phyloP scores from a whole-genome alignment of 1,140 invertebrate genomes.

The Ostrea denselamellosa region DNA sequence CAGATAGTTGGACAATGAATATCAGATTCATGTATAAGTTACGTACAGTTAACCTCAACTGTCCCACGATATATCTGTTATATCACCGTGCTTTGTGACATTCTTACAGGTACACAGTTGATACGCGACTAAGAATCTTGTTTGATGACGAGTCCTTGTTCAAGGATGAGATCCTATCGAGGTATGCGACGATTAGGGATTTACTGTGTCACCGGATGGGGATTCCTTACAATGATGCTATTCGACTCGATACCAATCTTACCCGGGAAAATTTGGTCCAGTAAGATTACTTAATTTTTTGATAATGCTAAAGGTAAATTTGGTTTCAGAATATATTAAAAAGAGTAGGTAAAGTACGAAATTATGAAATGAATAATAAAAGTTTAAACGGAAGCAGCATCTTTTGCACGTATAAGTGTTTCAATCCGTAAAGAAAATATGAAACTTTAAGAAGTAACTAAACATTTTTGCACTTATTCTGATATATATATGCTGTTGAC shows the following conservation, averaged over 20 bases:
- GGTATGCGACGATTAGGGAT: constrained; percentile 51
- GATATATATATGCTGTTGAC: too few species aligned
- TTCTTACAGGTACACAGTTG: constrained; percentile 37
- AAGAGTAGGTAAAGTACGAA: too few species aligned
- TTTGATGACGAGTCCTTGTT: constrained; percentile 43
- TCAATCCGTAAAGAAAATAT: too few species aligned
- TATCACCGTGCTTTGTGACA: not conserved
- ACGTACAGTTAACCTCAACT: too few species aligned
- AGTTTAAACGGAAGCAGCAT: too few species aligned
- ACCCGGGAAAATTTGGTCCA: constrained; percentile 47
- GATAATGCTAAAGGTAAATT: not conserved
- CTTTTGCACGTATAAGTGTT: too few species aligned
- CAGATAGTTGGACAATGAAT: too few species aligned
- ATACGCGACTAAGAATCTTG: constrained; percentile 26
- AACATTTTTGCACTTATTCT: too few species aligned
- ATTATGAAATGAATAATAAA: too few species aligned
- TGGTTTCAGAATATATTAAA: not conserved
- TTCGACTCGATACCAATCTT: constrained; percentile 52
- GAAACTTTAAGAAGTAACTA: too few species aligned
- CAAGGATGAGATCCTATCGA: constrained; percentile 23
- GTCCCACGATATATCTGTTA: too few species aligned
- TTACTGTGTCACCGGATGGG: constrained; percentile 53
- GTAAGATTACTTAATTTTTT: constrained; percentile 33
- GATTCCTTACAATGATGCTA: constrained; percentile 49
- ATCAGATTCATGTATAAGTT: too few species aligned